phyloP scores from a whole-genome alignment of 2,797 vertebrate species.

The Argyrosomus regius region DNA sequence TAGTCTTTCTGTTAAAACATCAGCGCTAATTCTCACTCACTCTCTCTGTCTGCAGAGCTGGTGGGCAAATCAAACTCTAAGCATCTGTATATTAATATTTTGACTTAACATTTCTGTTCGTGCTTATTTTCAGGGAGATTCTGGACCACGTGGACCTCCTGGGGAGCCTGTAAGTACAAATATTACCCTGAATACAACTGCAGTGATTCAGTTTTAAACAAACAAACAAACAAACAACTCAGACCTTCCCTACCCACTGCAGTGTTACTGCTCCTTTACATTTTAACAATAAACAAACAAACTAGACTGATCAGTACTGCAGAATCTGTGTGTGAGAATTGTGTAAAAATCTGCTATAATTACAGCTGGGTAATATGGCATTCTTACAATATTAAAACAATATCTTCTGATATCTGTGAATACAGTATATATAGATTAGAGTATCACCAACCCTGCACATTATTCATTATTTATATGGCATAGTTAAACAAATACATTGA shows the following conservation, averaged over 20 bases:
- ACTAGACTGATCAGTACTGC: too few relatives aligned
- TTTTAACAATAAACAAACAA: not conserved
- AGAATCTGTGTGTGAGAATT: not conserved
- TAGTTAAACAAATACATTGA: not conserved
- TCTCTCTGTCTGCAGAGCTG: not conserved
- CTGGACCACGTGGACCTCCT: slow-evolving; percentile 86
- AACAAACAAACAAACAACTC: not conserved
- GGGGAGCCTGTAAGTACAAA: slow-evolving; percentile 90
- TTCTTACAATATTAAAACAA: not conserved
- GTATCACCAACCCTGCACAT: not conserved
- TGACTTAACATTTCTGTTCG: not conserved
- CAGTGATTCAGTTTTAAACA: not conserved
- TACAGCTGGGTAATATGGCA: not conserved
- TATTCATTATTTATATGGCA: not conserved
- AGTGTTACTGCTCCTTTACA: too few relatives aligned
- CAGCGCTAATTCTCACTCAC: not conserved
- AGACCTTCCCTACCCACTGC: not conserved
- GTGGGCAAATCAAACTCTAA: not conserved
- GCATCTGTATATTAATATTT: not conserved
- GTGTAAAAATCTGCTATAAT: not conserved
- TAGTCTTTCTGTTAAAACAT: not conserved
- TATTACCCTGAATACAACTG: slow-evolving; percentile 1
- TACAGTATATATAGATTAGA: not conserved
- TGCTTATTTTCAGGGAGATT: slow-evolving; percentile 80
- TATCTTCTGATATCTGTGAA: not conserved